Conservation (phyloP, 2,797 vertebrate species). For the Pseudomugil tenellus region DNA sequence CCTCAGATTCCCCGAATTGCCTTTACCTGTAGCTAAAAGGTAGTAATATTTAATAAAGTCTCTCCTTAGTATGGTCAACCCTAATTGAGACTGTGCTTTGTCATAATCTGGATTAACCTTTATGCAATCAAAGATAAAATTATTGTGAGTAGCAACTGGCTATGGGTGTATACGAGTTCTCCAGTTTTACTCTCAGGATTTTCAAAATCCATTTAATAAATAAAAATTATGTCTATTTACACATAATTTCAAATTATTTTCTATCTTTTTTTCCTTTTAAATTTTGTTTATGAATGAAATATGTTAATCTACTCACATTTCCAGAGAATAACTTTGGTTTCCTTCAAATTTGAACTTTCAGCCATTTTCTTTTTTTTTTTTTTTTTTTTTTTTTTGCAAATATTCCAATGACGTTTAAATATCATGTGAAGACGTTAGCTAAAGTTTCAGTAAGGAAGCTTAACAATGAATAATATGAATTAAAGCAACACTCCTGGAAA, state of each 20-base stretch:
- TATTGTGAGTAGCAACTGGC: slow-evolving; percentile 12
- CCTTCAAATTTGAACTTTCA: neutral
- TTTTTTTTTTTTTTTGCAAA: too few species aligned
- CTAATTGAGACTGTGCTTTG: too few species aligned
- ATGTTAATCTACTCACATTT: neutral
- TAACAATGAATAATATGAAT: neutral
- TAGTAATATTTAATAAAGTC: too few species aligned
- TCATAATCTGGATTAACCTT: slow-evolving; percentile 10
- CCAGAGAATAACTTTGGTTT: neutral
- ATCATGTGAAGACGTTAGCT: neutral
- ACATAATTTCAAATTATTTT: neutral
- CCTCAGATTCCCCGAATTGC: neutral
- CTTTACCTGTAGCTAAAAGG: neutral
- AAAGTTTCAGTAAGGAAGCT: neutral
- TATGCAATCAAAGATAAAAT: slow-evolving; percentile 37
- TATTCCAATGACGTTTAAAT: neutral
- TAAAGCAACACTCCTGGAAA: too few species aligned
- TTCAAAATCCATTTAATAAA: slow-evolving; percentile 6
- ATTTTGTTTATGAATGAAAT: neutral
- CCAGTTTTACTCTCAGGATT: neutral
- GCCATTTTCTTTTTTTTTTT: too few species aligned
- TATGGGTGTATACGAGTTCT: slow-evolving; percentile 3
- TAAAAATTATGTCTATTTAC: slow-evolving; percentile 20
- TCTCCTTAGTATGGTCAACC: too few species aligned
- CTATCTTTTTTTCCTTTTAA: neutral